Conservation (phyloP, 2,113 vertebrate genomes). For the Amblyopsis rosae region DNA sequence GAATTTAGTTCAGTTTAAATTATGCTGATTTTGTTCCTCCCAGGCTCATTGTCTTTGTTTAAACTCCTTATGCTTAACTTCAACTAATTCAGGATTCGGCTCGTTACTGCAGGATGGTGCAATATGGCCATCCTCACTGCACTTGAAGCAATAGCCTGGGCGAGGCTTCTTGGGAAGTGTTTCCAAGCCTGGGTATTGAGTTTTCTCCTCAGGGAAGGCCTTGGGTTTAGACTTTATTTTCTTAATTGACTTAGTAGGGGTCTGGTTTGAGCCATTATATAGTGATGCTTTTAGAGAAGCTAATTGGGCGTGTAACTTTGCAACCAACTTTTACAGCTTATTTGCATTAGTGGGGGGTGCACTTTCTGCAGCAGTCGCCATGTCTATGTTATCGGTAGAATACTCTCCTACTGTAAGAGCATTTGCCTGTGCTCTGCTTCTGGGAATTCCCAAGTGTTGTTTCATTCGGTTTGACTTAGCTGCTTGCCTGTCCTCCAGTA, state of each 20-base stretch:
- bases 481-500: slow-evolving; percentile 15
- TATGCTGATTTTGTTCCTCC: neutral
- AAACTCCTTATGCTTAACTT: slow-evolving; percentile 1
- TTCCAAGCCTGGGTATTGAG: neutral
- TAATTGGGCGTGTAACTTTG: slow-evolving; percentile 2
- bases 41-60: slow-evolving; percentile 15
- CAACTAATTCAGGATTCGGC: slow-evolving; percentile 16
- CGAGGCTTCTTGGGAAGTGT: slow-evolving; percentile 8
- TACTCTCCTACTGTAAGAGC: neutral
- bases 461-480: slow-evolving; percentile 15
- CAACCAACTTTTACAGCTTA: slow-evolving; percentile 9
- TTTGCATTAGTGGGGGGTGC: neutral
- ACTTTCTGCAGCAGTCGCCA: neutral
- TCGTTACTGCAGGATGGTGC: slow-evolving; percentile 12
- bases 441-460: slow-evolving; percentile 4
- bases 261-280: neutral
- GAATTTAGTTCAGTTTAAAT: slow-evolving; percentile 28
- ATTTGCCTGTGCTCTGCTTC: neutral
- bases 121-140: slow-evolving; percentile 28
- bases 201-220: neutral
- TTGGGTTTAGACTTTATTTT: slow-evolving; percentile 1
- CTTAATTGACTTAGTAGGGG: neutral
- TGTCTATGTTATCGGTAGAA: neutral
- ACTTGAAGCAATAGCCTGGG: slow-evolving; percentile 25
- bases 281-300: neutral